Evolutionary conservation across 2,888 invertebrate genomes (phyloP).

Genomic region (Julus scandinavius): DNA sequence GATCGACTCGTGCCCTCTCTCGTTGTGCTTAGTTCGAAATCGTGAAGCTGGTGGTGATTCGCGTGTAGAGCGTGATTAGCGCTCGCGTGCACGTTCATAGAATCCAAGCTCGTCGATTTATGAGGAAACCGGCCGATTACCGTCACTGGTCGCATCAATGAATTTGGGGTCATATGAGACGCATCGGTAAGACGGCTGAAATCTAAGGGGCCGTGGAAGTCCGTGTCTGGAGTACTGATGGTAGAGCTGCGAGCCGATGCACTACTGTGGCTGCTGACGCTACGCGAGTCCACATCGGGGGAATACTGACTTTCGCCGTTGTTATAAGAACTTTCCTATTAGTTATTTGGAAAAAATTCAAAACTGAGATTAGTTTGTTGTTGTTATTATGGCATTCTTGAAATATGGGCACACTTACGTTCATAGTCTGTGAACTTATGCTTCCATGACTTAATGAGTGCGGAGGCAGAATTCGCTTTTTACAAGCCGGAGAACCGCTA

Average conservation of each 20-base stretch:
- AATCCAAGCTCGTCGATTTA: conserved; percentile 54
- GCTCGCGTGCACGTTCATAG: conserved; percentile 39
- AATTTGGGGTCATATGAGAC: neutral
- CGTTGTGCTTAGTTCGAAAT: neutral
- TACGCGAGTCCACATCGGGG: conserved; percentile 56
- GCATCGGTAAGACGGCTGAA: conserved; percentile 4
- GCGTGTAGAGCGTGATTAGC: neutral
- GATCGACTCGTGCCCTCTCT: neutral
- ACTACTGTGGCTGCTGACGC: conserved; percentile 60
- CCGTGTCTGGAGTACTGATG: conserved; percentile 59
- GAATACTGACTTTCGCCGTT: conserved; percentile 47
- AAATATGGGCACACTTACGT: neutral
- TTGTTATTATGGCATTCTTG: neutral
- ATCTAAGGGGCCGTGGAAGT: conserved; percentile 47
- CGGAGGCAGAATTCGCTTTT: conserved; percentile 53
- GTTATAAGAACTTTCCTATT: conserved; percentile 34
- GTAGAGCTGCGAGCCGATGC: conserved; percentile 60
- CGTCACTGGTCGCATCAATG: conserved; percentile 8
- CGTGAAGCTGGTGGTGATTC: conserved; percentile 17
- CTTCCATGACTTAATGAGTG: conserved; percentile 55
- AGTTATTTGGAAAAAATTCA: neutral
- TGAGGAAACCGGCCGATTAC: conserved; percentile 50
- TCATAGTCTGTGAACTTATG: conserved; percentile 47
- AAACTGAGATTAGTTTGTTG: neutral
- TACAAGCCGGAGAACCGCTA: conserved; percentile 61